These are phyloP conservation scores for Chloropsis hardwickii DNA, from an alignment of 2,113 vertebrate genomes.

Conservation along the genomic window DNA sequence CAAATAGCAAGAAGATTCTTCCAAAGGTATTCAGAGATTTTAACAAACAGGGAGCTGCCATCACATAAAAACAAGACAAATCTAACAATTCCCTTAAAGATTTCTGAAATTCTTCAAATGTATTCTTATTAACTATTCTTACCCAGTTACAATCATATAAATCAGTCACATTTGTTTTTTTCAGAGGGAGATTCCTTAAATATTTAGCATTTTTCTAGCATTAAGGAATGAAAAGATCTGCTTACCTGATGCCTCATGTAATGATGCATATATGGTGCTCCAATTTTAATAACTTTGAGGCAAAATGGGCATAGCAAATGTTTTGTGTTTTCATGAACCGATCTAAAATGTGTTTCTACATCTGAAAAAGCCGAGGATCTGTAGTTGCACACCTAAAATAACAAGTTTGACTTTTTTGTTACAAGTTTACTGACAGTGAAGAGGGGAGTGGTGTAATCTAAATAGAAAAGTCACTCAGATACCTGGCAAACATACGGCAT, in stretches of 20 bases:
- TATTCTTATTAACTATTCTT: not conserved
- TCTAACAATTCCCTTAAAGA: not conserved
- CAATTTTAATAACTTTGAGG: constrained; percentile 92
- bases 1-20: not conserved
- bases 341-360: constrained; percentile 93
- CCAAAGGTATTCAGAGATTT: not conserved
- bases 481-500: constrained; percentile 99
- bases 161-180: rapidly evolving
- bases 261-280: constrained; percentile 93
- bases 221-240: not conserved
- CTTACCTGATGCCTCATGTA: constrained; percentile 98
- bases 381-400: constrained; percentile 89
- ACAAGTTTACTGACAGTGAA: not conserved
- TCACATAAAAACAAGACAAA: not conserved
- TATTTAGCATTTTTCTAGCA: not conserved
- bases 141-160: not conserved
- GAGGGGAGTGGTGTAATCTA: not conserved
- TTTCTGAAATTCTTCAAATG: not conserved
- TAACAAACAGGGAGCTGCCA: not conserved
- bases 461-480: not conserved
- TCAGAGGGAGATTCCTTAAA: not conserved
- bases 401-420: not conserved
- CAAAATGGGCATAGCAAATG: constrained; percentile 96
- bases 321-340: constrained; percentile 93
- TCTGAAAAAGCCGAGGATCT: constrained; percentile 94